Percentiles rank a stretch among this genome's conserved stretches.
Conservation (phyloP, 2,888 invertebrate genomes). For the Xestobium rufovillosum region DNA sequence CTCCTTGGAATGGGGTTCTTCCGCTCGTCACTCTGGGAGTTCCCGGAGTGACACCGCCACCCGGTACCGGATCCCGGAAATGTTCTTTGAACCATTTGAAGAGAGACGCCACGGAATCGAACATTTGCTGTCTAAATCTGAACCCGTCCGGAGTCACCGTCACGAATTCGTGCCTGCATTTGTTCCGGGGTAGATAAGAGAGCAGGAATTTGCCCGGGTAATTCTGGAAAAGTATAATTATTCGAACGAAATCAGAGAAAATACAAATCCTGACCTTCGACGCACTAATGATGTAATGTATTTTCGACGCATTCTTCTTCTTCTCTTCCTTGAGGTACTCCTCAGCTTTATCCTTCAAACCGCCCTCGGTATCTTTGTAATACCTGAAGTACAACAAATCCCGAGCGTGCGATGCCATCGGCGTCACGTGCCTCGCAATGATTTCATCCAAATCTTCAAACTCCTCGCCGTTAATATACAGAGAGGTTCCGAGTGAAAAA, state of each 20-base stretch:
- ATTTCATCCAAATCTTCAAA: slow-evolving; percentile 99
- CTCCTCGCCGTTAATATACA: slow-evolving; percentile 86
- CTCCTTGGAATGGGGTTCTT: slow-evolving; percentile 48
- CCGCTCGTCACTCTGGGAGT: slow-evolving; percentile 57
- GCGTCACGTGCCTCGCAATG: slow-evolving; percentile 90
- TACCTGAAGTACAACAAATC: slow-evolving; percentile 91
- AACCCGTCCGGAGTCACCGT: slow-evolving; percentile 90
- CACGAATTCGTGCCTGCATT: slow-evolving; percentile 85
- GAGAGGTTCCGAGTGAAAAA: slow-evolving; percentile 81
- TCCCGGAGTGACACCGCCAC: slow-evolving; percentile 59
- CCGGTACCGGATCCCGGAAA: slow-evolving; percentile 83
- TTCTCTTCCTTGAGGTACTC: slow-evolving; percentile 84
- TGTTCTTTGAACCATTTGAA: slow-evolving; percentile 98
- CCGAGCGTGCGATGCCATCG: slow-evolving; percentile 89
- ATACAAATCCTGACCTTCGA: slow-evolving; percentile 49
- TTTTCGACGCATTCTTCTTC: slow-evolving; percentile 76
- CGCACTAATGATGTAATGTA: slow-evolving; percentile 81
- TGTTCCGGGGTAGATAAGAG: slow-evolving; percentile 82
- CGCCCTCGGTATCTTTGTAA: slow-evolving; percentile 69
- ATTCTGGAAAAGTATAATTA: slow-evolving; percentile 41
- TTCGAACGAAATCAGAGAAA: slow-evolving; percentile 2
- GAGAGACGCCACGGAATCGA: slow-evolving; percentile 70
- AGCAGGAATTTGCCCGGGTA: slow-evolving; percentile 90
- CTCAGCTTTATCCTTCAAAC: slow-evolving; percentile 80
- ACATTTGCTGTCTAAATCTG: slow-evolving; percentile 80